Evolutionary conservation across 1,140 invertebrate genomes (phyloP).

Genomic region (Pogonomyrmex californicus): DNA sequence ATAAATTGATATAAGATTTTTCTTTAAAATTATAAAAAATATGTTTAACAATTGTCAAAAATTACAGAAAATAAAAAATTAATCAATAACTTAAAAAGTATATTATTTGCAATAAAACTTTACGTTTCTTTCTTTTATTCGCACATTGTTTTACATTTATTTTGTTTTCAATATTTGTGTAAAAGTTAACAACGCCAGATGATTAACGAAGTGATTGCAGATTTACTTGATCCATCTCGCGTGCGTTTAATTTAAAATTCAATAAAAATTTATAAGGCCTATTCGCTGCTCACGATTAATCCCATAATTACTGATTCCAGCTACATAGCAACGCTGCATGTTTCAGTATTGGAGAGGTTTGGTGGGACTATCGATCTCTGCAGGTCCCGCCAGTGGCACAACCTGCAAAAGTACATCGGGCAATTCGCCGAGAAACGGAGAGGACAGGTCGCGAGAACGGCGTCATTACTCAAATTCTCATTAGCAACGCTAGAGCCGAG

Average conservation of each 20-base stretch:
- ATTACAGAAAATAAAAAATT: conserved; percentile 16
- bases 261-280: conserved; percentile 51
- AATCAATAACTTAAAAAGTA: not conserved
- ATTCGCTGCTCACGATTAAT: conserved; percentile 21
- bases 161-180: not conserved
- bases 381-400: conserved; percentile 49
- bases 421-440: conserved; percentile 71
- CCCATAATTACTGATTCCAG: conserved; percentile 40
- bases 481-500: conserved; percentile 78
- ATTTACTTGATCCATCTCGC: conserved; percentile 40
- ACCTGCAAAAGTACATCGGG: conserved; percentile 72
- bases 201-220: not conserved
- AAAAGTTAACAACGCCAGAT: not conserved
- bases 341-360: conserved; percentile 48
- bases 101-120: conserved; percentile 12
- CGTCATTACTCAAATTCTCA: conserved; percentile 84
- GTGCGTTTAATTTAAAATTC: conserved; percentile 52
- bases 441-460: conserved; percentile 72
- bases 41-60: not conserved
- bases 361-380: conserved; percentile 70
- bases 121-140: not conserved
- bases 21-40: conserved; percentile 3
- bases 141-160: not conserved
- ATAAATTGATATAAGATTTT: not conserved
- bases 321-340: conserved; percentile 20